Evolutionary conservation across 2,797 vertebrate genomes (phyloP).

Genomic region (Syndactyla subalaris): DNA sequence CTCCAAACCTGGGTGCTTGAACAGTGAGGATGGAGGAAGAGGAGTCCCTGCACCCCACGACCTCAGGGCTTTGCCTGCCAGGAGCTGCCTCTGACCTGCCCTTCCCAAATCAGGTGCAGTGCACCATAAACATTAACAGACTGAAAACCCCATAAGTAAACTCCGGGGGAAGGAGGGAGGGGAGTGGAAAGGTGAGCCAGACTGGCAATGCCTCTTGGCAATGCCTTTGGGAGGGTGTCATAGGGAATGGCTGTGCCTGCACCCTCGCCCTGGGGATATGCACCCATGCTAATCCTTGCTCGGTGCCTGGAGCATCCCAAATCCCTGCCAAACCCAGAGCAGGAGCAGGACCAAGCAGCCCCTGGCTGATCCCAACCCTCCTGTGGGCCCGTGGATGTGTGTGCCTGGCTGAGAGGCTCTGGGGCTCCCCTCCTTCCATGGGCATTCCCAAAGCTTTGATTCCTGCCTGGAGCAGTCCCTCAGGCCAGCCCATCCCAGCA

Average conservation of each 20-base stretch:
- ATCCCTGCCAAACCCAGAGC: neutral
- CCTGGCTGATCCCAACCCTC: neutral
- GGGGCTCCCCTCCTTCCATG: neutral
- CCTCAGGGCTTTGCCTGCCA: neutral
- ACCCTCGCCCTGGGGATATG: neutral
- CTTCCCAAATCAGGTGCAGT: rapidly evolving
- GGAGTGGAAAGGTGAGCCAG: neutral
- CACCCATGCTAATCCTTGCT: neutral
- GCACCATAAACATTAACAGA: neutral
- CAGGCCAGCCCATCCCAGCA: neutral
- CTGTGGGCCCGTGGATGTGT: neutral
- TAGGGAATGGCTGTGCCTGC: neutral
- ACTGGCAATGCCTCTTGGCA: neutral
- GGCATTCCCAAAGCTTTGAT: neutral
- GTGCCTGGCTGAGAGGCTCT: too few relatives aligned
- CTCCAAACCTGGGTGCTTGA: too few relatives aligned
- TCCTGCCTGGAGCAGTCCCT: neutral
- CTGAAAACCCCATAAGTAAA: neutral
- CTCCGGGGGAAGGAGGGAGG: neutral
- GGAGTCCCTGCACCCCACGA: neutral
- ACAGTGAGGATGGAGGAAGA: rapidly evolving
- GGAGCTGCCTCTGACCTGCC: neutral
- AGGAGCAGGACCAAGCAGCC: neutral
- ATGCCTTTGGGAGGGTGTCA: neutral
- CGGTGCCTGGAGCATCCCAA: neutral